phyloP scores from a whole-genome alignment of 2,888 invertebrate species.

The Eurytoma adleriae region DNA sequence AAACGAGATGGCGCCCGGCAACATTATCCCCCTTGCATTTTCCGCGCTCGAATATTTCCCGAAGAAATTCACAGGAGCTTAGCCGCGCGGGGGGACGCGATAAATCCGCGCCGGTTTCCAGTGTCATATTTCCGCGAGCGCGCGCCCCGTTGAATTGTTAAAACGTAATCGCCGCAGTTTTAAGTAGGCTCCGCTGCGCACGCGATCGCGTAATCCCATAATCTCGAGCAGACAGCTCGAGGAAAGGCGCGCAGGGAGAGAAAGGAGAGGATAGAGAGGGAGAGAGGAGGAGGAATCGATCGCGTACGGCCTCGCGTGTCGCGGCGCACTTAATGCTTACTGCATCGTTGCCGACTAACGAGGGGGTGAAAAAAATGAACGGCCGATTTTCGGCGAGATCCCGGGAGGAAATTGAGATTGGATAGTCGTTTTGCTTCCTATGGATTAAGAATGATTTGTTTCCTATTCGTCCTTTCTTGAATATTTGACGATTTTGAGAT shows the following conservation, averaged over 20 bases:
- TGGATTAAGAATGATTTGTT: no score
- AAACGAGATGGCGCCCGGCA: background rate
- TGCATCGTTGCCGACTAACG: slow-evolving; percentile 16
- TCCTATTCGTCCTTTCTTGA: no score
- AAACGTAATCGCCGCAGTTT: slow-evolving; percentile 51
- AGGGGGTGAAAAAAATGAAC: background rate
- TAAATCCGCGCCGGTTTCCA: slow-evolving; percentile 30
- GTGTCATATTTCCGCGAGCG: slow-evolving; percentile 22
- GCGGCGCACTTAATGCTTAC: background rate
- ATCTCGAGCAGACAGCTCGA: slow-evolving; percentile 40
- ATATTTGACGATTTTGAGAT: no score
- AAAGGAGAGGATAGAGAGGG: background rate
- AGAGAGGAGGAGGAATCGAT: slow-evolving; percentile 8
- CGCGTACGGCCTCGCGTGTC: slow-evolving; percentile 14
- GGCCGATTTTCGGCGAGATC: background rate
- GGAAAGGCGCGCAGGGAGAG: background rate
- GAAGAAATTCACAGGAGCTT: slow-evolving; percentile 21
- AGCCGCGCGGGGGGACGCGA: background rate
- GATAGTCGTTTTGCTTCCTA: no score
- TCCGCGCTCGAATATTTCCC: slow-evolving; percentile 39
- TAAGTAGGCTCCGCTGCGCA: slow-evolving; percentile 35
- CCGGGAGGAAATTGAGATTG: slow-evolving; percentile 20
- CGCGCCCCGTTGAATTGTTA: slow-evolving; percentile 41
- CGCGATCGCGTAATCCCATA: slow-evolving; percentile 48
- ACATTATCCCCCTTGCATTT: slow-evolving; percentile 11